These are phyloP conservation scores for Bovichtus diacanthus DNA, from an alignment of 2,797 vertebrate species.

Conservation along the genomic window DNA sequence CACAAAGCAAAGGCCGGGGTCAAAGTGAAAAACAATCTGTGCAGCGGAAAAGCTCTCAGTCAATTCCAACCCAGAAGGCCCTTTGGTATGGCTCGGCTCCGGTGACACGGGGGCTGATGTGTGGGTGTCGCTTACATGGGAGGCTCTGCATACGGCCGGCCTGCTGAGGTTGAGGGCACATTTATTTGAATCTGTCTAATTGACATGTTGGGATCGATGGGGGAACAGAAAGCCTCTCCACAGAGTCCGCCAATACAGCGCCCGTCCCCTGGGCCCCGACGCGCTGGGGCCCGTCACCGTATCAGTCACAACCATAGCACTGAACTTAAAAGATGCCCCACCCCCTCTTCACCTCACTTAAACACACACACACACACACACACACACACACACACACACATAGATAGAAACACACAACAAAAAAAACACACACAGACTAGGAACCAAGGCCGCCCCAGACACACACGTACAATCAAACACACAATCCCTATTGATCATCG, in stretches of 20 bases:
- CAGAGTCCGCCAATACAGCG: conserved; percentile 74
- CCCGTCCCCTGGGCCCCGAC: conserved; percentile 71
- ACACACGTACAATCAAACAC: conserved; percentile 64
- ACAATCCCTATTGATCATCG: conserved; percentile 83
- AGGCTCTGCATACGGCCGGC: conserved; percentile 57
- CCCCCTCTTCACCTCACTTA: conserved; percentile 59
- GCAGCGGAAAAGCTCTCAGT: conserved; percentile 69
- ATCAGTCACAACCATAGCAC: conserved; percentile 79
- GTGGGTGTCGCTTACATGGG: conserved; percentile 77
- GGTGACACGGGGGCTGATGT: conserved; percentile 63
- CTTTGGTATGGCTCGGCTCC: conserved; percentile 63
- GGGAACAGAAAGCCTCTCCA: conserved; percentile 77
- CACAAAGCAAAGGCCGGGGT: conserved; percentile 53
- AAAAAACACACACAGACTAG: no score
- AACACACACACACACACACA: conserved; percentile 55
- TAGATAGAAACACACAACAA: no score
- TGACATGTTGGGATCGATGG: conserved; percentile 83
- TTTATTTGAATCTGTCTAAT: conserved; percentile 85
- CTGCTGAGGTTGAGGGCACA: conserved; percentile 75
- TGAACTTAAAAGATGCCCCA: conserved; percentile 68
- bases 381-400: conserved; percentile 31
- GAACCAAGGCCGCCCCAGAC: conserved; percentile 42
- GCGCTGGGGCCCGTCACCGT: conserved; percentile 69
- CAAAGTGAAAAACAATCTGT: conserved; percentile 81
- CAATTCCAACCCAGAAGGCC: conserved; percentile 68